Conservation (phyloP, 2,797 vertebrate species). For the Amblyraja radiata region DNA sequence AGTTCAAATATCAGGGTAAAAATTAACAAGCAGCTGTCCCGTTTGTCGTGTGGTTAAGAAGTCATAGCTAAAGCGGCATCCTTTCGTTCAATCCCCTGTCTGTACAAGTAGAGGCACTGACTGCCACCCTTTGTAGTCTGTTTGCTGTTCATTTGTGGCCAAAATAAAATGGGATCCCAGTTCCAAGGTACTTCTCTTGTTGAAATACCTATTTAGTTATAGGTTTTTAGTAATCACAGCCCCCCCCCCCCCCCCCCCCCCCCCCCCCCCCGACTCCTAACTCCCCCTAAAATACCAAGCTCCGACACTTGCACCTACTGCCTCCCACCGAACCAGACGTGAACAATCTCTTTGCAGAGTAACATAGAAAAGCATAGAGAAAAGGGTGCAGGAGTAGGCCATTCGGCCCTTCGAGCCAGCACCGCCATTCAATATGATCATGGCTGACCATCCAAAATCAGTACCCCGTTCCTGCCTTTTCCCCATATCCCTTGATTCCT, state of each 20-base stretch:
- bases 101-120: background rate
- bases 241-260: no score
- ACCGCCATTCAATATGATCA: no score
- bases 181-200: conserved; percentile 39
- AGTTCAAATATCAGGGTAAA: conserved; percentile 68
- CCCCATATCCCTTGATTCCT: no score
- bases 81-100: conserved; percentile 42
- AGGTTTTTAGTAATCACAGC: no score
- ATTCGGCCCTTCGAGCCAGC: no score
- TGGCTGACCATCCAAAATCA: no score
- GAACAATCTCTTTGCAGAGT: background rate
- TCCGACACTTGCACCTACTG: no score
- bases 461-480: no score
- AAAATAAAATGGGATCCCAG: conserved; percentile 45
- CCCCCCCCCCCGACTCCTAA: no score
- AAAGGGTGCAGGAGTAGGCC: no score
- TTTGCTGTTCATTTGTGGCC: conserved; percentile 49
- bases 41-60: conserved; percentile 50
- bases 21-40: conserved; percentile 50
- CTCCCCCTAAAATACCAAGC: background rate
- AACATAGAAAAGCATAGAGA: no score
- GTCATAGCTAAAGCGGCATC: conserved; percentile 49
- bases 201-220: background rate
- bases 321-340: no score
- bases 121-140: conserved; percentile 43